Percentiles rank a stretch among this genome's conserved stretches.
These are phyloP conservation scores for Mus musculus DNA, from an alignment of 2,113 vertebrate genomes.

Conservation along the genomic window DNA sequence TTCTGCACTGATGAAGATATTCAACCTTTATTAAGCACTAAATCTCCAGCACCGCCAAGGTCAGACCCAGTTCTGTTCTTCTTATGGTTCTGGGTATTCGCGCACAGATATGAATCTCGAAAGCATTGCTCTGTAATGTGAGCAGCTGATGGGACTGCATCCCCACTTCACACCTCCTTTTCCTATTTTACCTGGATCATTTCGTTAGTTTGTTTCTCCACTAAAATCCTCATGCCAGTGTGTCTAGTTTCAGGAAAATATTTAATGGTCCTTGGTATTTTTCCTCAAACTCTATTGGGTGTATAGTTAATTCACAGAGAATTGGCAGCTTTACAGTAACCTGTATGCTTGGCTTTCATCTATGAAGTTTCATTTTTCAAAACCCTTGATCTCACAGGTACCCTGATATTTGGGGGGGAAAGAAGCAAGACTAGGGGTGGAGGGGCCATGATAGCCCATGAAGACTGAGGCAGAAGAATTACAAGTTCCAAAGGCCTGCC, in stretches of 20 bases:
- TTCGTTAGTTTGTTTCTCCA: slow-evolving; percentile 7
- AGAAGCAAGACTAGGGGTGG: neutral
- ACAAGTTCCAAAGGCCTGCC: neutral
- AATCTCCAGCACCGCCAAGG: neutral
- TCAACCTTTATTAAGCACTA: slow-evolving; percentile 39
- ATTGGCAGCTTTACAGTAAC: neutral
- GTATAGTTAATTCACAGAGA: slow-evolving; percentile 4
- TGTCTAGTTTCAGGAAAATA: slow-evolving; percentile 3
- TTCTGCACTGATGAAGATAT: slow-evolving; percentile 30
- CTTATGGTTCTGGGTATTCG: neutral
- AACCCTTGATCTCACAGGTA: neutral
- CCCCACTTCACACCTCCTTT: neutral
- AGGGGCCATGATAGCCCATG: neutral
- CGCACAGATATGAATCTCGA: neutral
- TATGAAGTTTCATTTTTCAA: neutral
- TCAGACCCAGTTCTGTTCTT: neutral
- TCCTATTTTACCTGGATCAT: slow-evolving; percentile 14
- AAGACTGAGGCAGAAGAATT: neutral
- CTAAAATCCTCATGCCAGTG: neutral
- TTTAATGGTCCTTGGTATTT: neutral
- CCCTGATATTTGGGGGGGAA: neutral
- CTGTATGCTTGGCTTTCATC: neutral
- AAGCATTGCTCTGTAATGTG: neutral
- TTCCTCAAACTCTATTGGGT: neutral
- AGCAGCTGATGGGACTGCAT: neutral